Conservation (phyloP, 1,140 invertebrate species). For the Drosophila bifasciata region DNA sequence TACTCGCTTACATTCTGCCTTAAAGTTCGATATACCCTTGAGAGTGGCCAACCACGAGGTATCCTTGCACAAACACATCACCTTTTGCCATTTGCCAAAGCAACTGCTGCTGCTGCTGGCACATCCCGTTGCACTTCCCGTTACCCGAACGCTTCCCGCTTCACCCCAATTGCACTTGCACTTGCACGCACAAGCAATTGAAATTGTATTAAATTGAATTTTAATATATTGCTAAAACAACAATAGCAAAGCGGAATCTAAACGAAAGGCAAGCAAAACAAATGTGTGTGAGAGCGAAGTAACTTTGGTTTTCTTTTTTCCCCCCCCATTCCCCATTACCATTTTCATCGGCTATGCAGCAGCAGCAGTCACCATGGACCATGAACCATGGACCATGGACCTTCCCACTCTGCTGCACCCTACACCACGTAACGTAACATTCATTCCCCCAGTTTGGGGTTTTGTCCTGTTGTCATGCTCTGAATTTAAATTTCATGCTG, state of each 20-base stretch:
- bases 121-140: no score
- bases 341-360: slow-evolving; percentile 4
- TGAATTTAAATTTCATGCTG: slow-evolving; percentile 75
- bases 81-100: slow-evolving; percentile 54
- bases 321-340: background rate
- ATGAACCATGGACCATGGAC: no score
- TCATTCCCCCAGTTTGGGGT: background rate
- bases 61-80: slow-evolving; percentile 32
- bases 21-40: background rate
- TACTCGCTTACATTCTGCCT: background rate
- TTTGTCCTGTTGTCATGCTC: slow-evolving; percentile 51
- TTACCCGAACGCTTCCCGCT: background rate
- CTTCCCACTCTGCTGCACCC: no score
- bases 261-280: slow-evolving; percentile 29
- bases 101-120: slow-evolving; percentile 6
- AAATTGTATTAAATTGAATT: slow-evolving; percentile 81
- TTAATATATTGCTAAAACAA: slow-evolving; percentile 72
- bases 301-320: background rate
- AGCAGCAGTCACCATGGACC: no score
- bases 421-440: background rate
- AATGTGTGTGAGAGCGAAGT: background rate
- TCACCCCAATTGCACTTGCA: slow-evolving; percentile 27
- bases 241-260: slow-evolving; percentile 45
- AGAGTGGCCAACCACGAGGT: slow-evolving; percentile 1
- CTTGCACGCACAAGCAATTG: slow-evolving; percentile 72